Base-by-base conservation (phyloP, 2,113 vertebrate genomes). In the Campylomormyrus tamandua region DNA sequence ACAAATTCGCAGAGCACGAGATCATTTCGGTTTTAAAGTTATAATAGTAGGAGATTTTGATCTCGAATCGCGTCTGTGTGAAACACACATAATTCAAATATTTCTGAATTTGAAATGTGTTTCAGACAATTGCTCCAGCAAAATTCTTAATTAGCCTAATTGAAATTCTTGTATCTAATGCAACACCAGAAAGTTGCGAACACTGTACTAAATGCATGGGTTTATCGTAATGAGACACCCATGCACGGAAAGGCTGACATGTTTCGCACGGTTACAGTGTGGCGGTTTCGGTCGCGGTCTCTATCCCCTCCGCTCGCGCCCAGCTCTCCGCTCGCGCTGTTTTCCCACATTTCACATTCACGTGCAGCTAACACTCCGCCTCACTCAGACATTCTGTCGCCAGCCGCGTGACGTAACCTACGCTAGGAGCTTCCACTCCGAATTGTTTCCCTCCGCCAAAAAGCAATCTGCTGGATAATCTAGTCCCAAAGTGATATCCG, bases 321-420 rank as follows among this genome's bases (percentile, higher is more conserved):
- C 35, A 83, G 45, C 88, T 89, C 88, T 46, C 77, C 42, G 49
- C 91, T 93, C 91, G 91, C 94, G 89, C 95, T 95, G 93, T 95
- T 95, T 94, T 92, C 95, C 93, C 93, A 95, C 95, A 96, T 95
- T 95, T 93, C 92, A 91, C 93, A 95, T 95, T 95, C 95, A 96
- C 96, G 94, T 95, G 96, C 95, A 92, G 94, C 93, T 93, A 93
- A 94, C 94, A 94, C 94, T 93, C 53, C 94, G 94, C 94, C 94
- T 95, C 94, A 94, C 95, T 96, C 96, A 96, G 96, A 96, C 96
- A 96, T 96, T 94, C 95, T 96, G 96, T 96, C 96, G 96, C 96
- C 96, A 96, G 94, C 87, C 92, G 91, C 92, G 95, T 96, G 96
- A 96, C 96, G 96, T 96, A 93, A 96, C 92, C 90, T 90, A 91